Conservation (phyloP, 1,140 invertebrate species). For the roundworm (Caenorhabditis elegans) region DNA sequence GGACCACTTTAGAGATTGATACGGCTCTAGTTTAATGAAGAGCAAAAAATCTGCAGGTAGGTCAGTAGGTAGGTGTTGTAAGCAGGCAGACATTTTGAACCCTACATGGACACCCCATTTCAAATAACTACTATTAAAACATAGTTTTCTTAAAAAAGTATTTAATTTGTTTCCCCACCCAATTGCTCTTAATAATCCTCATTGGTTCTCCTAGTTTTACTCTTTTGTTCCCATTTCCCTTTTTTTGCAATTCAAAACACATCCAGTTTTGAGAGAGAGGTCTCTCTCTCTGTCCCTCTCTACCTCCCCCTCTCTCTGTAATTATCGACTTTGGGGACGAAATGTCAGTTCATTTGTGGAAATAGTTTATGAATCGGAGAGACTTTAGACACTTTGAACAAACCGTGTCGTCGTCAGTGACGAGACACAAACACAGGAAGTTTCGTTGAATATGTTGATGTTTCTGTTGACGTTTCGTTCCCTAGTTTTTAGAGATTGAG, state of each 20-base stretch:
- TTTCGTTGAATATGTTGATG: not conserved
- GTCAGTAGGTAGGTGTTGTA: no score
- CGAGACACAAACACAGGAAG: not conserved
- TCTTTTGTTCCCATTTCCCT: not conserved
- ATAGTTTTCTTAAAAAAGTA: not conserved
- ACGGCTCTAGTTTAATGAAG: no score
- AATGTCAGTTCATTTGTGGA: not conserved
- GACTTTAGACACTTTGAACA: not conserved
- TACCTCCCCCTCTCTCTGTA: not conserved
- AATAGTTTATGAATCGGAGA: constrained; percentile 17
- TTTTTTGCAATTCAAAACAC: not conserved
- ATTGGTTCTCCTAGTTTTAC: not conserved
- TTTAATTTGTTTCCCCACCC: not conserved
- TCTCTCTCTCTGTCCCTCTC: not conserved
- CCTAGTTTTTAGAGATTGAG: no score
- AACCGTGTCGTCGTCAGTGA: not conserved
- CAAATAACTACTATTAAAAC: no score
- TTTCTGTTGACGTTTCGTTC: no score
- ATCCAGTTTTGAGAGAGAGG: not conserved
- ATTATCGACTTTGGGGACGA: constrained; percentile 16
- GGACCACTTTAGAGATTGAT: no score
- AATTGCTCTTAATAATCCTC: no score
- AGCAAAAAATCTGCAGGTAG: no score
- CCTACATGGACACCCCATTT: no score
- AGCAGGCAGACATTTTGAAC: no score